phyloP scores from a whole-genome alignment of 2,797 vertebrate species.

The Eurystomus glaucurus region DNA sequence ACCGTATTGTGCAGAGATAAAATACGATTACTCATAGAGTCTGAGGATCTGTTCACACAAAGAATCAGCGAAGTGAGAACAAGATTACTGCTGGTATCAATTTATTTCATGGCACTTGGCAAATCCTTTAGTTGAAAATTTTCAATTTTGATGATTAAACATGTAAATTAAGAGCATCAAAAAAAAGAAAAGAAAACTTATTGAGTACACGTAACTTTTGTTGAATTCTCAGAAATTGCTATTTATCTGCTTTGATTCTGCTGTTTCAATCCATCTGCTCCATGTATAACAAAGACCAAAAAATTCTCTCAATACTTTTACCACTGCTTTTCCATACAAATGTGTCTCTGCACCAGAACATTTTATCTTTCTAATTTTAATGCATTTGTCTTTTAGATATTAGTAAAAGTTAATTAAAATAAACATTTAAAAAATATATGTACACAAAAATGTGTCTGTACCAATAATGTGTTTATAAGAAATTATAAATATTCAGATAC shows the following conservation, averaged over 20 bases:
- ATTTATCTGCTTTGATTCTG: background rate
- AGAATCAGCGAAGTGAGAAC: background rate
- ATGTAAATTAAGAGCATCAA: background rate
- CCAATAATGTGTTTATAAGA: background rate
- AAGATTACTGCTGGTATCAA: background rate
- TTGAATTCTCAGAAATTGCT: background rate
- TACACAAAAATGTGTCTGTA: accelerated
- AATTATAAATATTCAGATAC: background rate
- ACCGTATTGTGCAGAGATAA: background rate
- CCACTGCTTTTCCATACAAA: background rate
- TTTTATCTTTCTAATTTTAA: background rate
- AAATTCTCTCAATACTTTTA: background rate
- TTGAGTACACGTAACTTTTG: background rate
- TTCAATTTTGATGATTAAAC: background rate
- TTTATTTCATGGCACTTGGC: background rate
- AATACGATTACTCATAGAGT: background rate
- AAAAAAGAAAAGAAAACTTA: background rate
- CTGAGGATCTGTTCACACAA: background rate
- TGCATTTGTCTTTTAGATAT: background rate
- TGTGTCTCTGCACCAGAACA: background rate
- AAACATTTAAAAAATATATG: background rate
- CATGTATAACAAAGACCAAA: background rate
- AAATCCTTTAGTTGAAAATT: background rate
- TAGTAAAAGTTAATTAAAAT: background rate
- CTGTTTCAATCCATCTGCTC: background rate